Evolutionary conservation across 2,113 vertebrate genomes (phyloP), one percentile per base, ranked within the genome.

Genomic region (Melanocharis versteri): DNA sequence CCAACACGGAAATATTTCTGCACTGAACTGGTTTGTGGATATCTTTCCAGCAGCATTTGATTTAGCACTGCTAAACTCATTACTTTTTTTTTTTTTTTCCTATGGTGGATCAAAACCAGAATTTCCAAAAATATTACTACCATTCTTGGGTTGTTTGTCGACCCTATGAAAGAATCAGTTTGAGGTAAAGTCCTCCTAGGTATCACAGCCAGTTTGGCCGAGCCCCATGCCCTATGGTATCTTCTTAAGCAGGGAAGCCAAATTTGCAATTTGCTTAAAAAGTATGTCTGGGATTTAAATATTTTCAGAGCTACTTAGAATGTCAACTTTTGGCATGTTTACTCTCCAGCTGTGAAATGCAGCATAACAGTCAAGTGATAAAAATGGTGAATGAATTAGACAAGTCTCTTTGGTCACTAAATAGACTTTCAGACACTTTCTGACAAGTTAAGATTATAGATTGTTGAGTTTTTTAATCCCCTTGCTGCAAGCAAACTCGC

Each of bases 1-100:
- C 96, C 98, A 98, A 93, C 87, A 92, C 96, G 94, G 95, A 98
- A 97, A 98, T 98, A 98, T 96, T 98, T 98, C 97, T 89, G 96
- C 83, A 87, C 84, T 96, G 97, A 98, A 97, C 86, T 95, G 76
- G 89, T 98, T 97, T 98, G 96, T 95, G 92, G 93, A 83, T 93
- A 72, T 97, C 94, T 97, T 98, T 91, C 97, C 96, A 98, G 73
- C 31, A 97, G 68, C 82, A 75, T 94, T 98, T 96, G 96, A 96
- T 97, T 96, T 94, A 96, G 95, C 95, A 53, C 98, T 98, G 98
- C 78, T 95, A 98, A 98, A 98, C 79, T 84, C 97, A 98, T 98
- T 98, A 97, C 35, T 92, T 95, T 95, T 93, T 62, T 84, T 93
- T n/a, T 95, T 94, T 96, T 92, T 94, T 72, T 11, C n/a, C 40